phyloP scores from a whole-genome alignment of 1,140 invertebrate species.

The Schlechtendalia chinensis region DNA sequence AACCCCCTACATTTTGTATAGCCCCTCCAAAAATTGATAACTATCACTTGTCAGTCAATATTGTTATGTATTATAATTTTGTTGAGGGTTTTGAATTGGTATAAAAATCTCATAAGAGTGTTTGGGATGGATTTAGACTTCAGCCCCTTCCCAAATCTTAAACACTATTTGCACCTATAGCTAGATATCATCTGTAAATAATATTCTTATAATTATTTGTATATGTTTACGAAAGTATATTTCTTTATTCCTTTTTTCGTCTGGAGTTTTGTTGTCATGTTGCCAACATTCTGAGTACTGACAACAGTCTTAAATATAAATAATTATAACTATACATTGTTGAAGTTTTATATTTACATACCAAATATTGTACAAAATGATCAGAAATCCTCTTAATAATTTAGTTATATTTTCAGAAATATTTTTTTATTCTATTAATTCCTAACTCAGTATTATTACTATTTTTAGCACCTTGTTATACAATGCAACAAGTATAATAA shows the following conservation, averaged over 20 bases:
- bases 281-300: neutral
- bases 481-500: neutral
- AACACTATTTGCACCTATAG: too few relatives aligned
- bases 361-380: neutral
- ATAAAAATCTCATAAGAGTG: too few relatives aligned
- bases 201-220: neutral
- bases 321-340: constrained; percentile 4
- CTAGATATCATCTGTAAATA: neutral
- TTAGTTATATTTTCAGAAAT: neutral
- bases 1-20: too few relatives aligned
- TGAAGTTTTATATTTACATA: neutral
- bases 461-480: neutral
- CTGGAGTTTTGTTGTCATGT: constrained; percentile 10
- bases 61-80: too few relatives aligned
- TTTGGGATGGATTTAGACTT: too few relatives aligned
- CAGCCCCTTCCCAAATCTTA: too few relatives aligned
- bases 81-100: too few relatives aligned
- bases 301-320: constrained; percentile 7
- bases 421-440: too few relatives aligned
- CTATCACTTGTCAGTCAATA: too few relatives aligned
- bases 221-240: neutral
- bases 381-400: neutral
- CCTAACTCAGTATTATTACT: too few relatives aligned
- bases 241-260: neutral
- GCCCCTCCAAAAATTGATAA: too few relatives aligned